Percentiles rank a stretch among this genome's conserved stretches.
Evolutionary conservation across 2,888 invertebrate species (phyloP).

Genomic region (Temnothorax unifasciatus): DNA sequence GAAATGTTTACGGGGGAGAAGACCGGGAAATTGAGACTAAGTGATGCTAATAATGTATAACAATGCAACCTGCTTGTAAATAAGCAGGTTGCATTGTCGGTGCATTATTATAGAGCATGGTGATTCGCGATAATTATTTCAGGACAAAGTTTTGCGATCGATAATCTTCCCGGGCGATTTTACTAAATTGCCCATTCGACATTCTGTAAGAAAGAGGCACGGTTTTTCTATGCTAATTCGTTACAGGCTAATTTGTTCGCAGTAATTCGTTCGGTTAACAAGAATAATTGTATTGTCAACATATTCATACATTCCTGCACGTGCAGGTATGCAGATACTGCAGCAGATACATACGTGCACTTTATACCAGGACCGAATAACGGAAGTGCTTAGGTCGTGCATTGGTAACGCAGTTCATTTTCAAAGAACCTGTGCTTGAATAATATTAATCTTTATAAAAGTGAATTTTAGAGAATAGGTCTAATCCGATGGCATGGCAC

Average conservation of each 20-base stretch:
- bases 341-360: slow-evolving; percentile 66
- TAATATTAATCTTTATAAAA: slow-evolving; percentile 2
- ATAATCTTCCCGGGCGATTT: not conserved
- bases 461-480: not conserved
- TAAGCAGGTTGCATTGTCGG: not conserved
- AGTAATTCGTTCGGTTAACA: slow-evolving; percentile 71
- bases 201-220: slow-evolving; percentile 21
- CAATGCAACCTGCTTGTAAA: too few species aligned
- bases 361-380: slow-evolving; percentile 71
- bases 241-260: slow-evolving; percentile 32
- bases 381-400: slow-evolving; percentile 61
- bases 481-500: not conserved
- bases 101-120: not conserved
- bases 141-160: not conserved
- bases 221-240: slow-evolving; percentile 44
- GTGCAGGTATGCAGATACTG: slow-evolving; percentile 53
- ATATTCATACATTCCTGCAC: slow-evolving; percentile 80
- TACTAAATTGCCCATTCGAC: not conserved
- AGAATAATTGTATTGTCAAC: slow-evolving; percentile 80
- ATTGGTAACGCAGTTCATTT: slow-evolving; percentile 59
- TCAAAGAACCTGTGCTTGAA: not conserved
- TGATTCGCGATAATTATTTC: slow-evolving; percentile 10
- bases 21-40: not conserved
- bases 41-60: too few species aligned
- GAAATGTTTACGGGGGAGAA: not conserved